Conservation (phyloP, 2,888 invertebrate species). For the Aquatica leii region DNA sequence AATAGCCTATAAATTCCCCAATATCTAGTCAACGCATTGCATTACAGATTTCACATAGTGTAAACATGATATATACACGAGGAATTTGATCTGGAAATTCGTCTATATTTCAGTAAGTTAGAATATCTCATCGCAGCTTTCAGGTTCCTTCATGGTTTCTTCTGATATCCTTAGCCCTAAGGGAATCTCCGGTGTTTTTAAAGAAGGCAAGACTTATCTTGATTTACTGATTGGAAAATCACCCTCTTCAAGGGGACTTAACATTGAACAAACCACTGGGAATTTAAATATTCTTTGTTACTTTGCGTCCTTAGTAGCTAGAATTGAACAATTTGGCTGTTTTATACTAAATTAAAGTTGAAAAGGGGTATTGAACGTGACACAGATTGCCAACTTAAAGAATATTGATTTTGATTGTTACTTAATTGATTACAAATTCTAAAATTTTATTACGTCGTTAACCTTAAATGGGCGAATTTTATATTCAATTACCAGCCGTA, state of each 20-base stretch:
- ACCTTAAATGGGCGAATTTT: too few relatives aligned
- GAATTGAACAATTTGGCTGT: too few relatives aligned
- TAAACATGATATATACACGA: constrained; percentile 50
- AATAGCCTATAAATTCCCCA: constrained; percentile 47
- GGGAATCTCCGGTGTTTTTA: constrained; percentile 51
- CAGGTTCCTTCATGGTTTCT: constrained; percentile 42
- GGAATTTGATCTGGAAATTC: constrained; percentile 49
- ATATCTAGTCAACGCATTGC: constrained; percentile 43
- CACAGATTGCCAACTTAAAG: too few relatives aligned
- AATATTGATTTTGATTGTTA: too few relatives aligned
- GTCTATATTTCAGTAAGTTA: constrained; percentile 47
- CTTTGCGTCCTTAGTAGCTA: constrained; percentile 13
- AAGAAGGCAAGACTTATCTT: constrained; percentile 53
- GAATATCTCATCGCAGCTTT: constrained; percentile 45
- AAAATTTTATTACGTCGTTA: too few relatives aligned
- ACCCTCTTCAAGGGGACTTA: constrained; percentile 42
- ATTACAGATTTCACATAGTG: constrained; percentile 48
- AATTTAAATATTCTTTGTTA: constrained; percentile 37
- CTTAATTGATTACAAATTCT: too few relatives aligned
- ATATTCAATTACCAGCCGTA: too few relatives aligned
- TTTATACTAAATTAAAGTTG: constrained; percentile 8
- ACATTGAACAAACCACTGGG: constrained; percentile 39
- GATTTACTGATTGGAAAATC: constrained; percentile 55
- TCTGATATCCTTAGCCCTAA: constrained; percentile 43
- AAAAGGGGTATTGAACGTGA: background rate